phyloP scores from a whole-genome alignment of 2,888 invertebrate species.

The Drosophila kuntzei region DNA sequence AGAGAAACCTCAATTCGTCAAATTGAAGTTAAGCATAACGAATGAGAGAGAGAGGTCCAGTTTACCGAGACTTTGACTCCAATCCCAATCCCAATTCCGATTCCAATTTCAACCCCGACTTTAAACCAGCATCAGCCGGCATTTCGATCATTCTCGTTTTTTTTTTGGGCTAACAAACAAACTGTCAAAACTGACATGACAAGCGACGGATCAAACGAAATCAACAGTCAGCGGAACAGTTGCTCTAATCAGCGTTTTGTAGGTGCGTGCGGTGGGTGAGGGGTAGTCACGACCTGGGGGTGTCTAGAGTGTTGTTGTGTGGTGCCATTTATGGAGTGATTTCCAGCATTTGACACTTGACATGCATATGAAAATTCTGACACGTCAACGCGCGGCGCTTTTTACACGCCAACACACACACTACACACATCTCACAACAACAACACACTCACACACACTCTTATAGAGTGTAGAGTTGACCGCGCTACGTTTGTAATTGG shows the following conservation, averaged over 20 bases:
- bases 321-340: constrained; percentile 62
- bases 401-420: constrained; percentile 47
- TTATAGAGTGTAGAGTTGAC: constrained; percentile 3
- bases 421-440: constrained; percentile 7
- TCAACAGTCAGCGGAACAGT: constrained; percentile 53
- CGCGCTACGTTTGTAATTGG: constrained; percentile 61
- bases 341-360: constrained; percentile 81
- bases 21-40: constrained; percentile 82
- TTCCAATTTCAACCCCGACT: constrained; percentile 15
- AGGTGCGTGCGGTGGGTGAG: constrained; percentile 58
- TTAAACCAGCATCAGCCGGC: constrained; percentile 65
- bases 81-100: not conserved
- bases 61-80: constrained; percentile 3
- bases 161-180: constrained; percentile 60
- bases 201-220: constrained; percentile 72
- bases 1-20: constrained; percentile 72
- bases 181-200: constrained; percentile 84
- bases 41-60: constrained; percentile 43
- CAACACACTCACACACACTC: constrained; percentile 12
- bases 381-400: constrained; percentile 83
- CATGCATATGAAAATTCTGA: constrained; percentile 85
- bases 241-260: constrained; percentile 71
- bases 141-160: constrained; percentile 29
- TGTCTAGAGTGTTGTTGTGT: constrained; percentile 9
- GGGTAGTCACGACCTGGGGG: constrained; percentile 5